Base-by-base conservation (phyloP, 1,140 invertebrate genomes). In the Megalopta genalis region DNA sequence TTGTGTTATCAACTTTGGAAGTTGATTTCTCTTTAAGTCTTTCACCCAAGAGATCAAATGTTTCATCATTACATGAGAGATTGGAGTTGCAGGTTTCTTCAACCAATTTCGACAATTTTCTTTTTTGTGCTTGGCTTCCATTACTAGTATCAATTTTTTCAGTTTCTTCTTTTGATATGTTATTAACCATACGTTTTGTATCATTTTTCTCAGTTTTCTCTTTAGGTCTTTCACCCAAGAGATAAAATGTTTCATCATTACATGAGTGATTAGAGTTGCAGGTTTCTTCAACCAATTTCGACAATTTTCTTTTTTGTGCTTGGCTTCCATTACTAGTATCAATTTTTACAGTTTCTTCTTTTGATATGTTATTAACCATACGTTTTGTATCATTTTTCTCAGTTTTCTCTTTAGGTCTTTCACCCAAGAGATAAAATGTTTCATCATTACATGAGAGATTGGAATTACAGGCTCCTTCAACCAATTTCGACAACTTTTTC, bases 161-260 rank as follows among this genome's bases (percentile, higher is more conserved):
- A 74, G 8, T 54, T 23, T 74, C 16, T 66, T 21, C 14, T 42
- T 57, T 12, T 39, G 62, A 2, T n/a, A 2, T 39, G 16, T 1
- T n/a, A n/a, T n/a, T n/a, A n/a, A n/a, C n/a, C n/a, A n/a, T n/a
- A n/a, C n/a, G n/a, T n/a, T n/a, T n/a, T n/a, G n/a, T n/a, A n/a
- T n/a, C n/a, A n/a, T n/a, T n/a, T n/a, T n/a, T n/a, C n/a, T n/a
- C n/a, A n/a, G n/a, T n/a, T 59, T 76, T 37, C 78, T 80, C 14
- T 77, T 80, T 62, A 72, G 62, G 4, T 57, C 49, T 52, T 69
- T 90, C 85, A 6, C 66, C 75, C 42, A 84, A 69, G 9, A 67
- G 46, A 69, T 72, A 89, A 39, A 86, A 90, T 6, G 84, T 89
- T 67, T 89, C 87, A 59, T 90, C 86, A 25, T 86, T 77, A 8